These are phyloP conservation scores for Ametastegia equiseti DNA, from an alignment of 2,888 invertebrate genomes.

Conservation along the genomic window DNA sequence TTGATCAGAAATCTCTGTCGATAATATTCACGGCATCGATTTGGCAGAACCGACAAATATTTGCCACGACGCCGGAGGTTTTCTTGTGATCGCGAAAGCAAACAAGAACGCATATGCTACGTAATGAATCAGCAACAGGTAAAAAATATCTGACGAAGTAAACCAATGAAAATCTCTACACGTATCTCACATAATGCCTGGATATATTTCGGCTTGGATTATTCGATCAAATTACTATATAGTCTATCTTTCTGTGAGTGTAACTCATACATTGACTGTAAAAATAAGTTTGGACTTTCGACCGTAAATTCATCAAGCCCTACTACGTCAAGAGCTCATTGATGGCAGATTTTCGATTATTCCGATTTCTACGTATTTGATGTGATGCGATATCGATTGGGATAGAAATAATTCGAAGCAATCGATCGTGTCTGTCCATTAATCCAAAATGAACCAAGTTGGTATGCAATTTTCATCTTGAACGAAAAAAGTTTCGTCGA, in stretches of 20 bases:
- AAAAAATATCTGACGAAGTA: neutral
- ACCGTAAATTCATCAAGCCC: neutral
- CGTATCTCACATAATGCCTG: neutral
- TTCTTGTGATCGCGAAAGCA: neutral
- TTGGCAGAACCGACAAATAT: neutral
- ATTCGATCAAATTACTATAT: too few species aligned
- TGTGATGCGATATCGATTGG: neutral
- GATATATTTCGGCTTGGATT: neutral
- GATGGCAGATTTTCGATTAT: neutral
- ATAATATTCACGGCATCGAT: neutral
- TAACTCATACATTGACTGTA: neutral
- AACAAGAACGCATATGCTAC: neutral
- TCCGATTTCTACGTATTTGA: neutral
- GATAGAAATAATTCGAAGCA: neutral
- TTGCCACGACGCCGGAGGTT: neutral
- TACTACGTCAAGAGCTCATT: neutral
- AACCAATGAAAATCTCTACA: neutral
- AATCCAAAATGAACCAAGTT: neutral
- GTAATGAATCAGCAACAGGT: conserved; percentile 24
- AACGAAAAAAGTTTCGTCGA: neutral
- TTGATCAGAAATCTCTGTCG: neutral
- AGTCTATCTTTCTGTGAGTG: too few species aligned
- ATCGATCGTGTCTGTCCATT: too few species aligned
- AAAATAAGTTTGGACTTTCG: neutral
- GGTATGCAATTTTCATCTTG: neutral